Conservation (phyloP, 2,113 vertebrate genomes). For the Chelonoidis abingdonii region DNA sequence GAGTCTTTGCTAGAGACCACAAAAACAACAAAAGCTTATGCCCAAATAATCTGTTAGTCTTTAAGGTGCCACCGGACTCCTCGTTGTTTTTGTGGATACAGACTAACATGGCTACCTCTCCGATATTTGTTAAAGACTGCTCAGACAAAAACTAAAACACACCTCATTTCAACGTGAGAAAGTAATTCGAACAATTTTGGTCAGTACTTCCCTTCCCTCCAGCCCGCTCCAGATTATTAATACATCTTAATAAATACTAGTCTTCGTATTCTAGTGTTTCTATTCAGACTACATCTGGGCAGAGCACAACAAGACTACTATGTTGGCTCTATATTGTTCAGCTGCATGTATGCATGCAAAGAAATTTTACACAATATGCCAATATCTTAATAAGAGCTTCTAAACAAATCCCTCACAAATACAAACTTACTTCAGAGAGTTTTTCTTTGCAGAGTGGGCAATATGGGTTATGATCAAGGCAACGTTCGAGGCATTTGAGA, state of each 20-base stretch:
- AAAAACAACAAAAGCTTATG: too few relatives aligned
- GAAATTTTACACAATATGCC: background rate
- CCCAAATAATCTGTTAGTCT: too few relatives aligned
- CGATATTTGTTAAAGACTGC: background rate
- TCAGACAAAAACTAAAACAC: background rate
- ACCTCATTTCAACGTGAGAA: background rate
- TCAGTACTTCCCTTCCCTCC: background rate
- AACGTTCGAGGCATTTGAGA: slow-evolving; percentile 94
- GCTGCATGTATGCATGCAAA: background rate
- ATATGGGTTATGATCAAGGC: slow-evolving; percentile 91
- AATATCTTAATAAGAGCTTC: fast-evolving
- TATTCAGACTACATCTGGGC: background rate
- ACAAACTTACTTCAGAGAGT: slow-evolving; percentile 86
- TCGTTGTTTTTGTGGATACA: too few relatives aligned
- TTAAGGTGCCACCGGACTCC: too few relatives aligned
- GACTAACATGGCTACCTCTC: too few relatives aligned
- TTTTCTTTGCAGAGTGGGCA: slow-evolving; percentile 95
- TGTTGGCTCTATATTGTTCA: background rate
- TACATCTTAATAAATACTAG: background rate
- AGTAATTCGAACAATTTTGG: background rate
- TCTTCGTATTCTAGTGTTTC: background rate
- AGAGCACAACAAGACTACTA: background rate
- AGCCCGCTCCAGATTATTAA: background rate
- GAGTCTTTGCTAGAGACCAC: background rate
- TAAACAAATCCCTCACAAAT: background rate